Conservation (phyloP, 2,797 vertebrate genomes). For the Sarcoramphus papa region DNA sequence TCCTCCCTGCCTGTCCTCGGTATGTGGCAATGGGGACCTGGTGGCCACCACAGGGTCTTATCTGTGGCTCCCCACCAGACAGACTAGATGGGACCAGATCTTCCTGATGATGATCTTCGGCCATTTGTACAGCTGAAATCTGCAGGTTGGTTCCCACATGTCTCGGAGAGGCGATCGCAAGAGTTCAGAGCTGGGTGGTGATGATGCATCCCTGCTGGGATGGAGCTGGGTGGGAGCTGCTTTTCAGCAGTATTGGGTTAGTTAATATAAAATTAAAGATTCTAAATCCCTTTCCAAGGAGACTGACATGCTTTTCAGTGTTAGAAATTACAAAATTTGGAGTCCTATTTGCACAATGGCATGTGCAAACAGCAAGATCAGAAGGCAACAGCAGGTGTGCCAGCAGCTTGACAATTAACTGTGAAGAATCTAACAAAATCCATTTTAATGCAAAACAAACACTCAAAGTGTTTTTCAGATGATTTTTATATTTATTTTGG, state of each 20-base stretch:
- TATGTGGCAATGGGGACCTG: neutral
- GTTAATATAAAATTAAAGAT: neutral
- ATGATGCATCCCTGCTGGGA: neutral
- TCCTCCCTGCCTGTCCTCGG: neutral
- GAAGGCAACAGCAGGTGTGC: neutral
- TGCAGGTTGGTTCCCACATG: neutral
- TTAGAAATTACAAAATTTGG: neutral
- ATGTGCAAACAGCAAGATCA: neutral
- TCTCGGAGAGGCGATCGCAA: neutral
- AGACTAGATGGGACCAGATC: neutral
- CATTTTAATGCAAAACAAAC: neutral
- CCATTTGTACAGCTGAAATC: neutral
- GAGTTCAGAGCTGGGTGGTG: neutral
- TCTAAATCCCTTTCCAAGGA: neutral
- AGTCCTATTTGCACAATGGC: neutral
- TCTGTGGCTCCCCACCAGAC: neutral
- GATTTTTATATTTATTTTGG: neutral
- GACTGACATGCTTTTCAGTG: neutral
- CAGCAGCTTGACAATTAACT: neutral
- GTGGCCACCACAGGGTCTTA: neutral
- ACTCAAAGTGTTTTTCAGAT: neutral
- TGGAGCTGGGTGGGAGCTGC: neutral
- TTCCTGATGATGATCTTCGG: neutral
- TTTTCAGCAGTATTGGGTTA: neutral
- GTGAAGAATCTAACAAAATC: neutral